Evolutionary conservation across 2,113 vertebrate genomes (phyloP), one percentile per base, ranked within the genome.

Genomic region (Genyomyrus donnyi): DNA sequence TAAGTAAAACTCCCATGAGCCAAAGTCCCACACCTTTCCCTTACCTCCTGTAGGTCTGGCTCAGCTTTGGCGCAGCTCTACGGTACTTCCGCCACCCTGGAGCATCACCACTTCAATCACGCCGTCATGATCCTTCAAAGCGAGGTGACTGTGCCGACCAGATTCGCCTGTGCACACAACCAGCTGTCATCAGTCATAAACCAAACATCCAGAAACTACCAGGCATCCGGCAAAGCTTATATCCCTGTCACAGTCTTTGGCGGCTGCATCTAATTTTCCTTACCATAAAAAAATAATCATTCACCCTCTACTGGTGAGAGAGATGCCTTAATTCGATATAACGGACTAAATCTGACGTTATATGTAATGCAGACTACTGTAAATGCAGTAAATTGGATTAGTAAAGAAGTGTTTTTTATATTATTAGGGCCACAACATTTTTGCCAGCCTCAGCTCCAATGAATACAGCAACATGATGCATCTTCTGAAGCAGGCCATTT

Each of bases 381-480:
- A 77, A 77, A 77, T 39, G 15, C 74, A 42, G 31, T 80, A 17
- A 42, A 80, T 42, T 80, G 74, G 35, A 42, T 80, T 80, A 42
- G 35, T 80, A 42, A 35, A 80, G 1, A 39, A 19, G 15, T 80
- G 15, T 80, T 39, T 80, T 77, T 80, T 80, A 80, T 80, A 80
- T 80, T 80, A 19, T 39, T 94, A 97, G 96, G 96, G 96, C 89
- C 96, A 97, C 93, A 96, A 97, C 91, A 96, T 97, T 91, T 97
- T 97, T 94, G 95, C 95, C 90, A 97, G 94, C 92, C 95, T 96
- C 84, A 95, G 94, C 92, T 96, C 96, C 62, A 95, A 96, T 90
- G 96, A 97, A 88, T 96, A 96, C n/a, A 95, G 96, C 93, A 95
- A 93, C 92, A 96, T 96, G 95, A 96, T 97, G 96, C 96, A 96